These are phyloP conservation scores for Leucozona laternaria DNA, from an alignment of 2,888 invertebrate genomes.

Conservation along the genomic window DNA sequence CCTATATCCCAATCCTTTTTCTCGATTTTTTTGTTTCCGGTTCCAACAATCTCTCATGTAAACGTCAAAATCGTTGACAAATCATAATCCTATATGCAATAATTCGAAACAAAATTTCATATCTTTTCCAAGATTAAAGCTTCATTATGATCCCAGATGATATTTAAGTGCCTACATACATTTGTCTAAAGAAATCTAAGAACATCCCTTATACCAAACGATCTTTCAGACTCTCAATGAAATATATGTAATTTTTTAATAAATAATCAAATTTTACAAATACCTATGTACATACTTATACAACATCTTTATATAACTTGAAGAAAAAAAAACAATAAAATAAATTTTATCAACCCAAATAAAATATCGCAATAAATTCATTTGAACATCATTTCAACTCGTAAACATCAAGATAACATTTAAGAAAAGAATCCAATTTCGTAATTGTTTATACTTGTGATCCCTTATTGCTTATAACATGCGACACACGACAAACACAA, in stretches of 20 bases:
- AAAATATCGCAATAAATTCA: conserved; percentile 64
- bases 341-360: conserved; percentile 51
- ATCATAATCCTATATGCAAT: too few species aligned
- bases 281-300: conserved; percentile 7
- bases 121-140: too few species aligned
- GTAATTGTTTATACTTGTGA: conserved; percentile 55
- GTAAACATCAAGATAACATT: conserved; percentile 57
- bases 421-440: conserved; percentile 32
- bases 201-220: too few species aligned
- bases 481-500: conserved; percentile 54
- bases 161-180: too few species aligned
- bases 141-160: too few species aligned
- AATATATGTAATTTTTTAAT: background rate
- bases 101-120: too few species aligned
- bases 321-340: conserved; percentile 44
- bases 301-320: background rate
- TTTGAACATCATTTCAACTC: conserved; percentile 57
- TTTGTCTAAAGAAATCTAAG: too few species aligned
- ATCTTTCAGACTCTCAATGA: background rate
- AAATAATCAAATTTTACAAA: conserved; percentile 52
- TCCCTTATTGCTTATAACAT: conserved; percentile 24
- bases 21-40: too few species aligned
- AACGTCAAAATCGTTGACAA: too few species aligned
- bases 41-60: too few species aligned
- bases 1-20: too few species aligned